Conservation (phyloP, 2,113 vertebrate species). For the Poecilia latipinna region DNA sequence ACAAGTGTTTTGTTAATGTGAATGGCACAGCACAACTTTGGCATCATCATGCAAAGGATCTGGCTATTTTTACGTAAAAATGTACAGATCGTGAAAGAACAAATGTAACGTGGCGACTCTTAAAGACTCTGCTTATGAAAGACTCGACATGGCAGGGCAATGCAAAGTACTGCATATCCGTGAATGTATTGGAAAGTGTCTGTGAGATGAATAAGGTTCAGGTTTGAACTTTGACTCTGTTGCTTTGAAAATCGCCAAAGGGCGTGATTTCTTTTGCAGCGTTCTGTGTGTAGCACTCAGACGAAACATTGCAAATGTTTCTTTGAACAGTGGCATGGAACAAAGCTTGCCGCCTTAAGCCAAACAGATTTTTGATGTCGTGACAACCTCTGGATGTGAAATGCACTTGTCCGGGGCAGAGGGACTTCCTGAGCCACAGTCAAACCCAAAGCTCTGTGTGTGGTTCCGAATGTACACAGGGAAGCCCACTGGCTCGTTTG, state of each 20-base stretch:
- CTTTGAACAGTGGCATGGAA: background rate
- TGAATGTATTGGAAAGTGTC: background rate
- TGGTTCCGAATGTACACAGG: conserved; percentile 19
- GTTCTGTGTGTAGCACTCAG: background rate
- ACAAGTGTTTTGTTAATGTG: background rate
- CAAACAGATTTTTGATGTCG: conserved; percentile 11
- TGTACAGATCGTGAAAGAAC: conserved; percentile 4
- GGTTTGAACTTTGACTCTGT: background rate
- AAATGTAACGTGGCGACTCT: conserved; percentile 13
- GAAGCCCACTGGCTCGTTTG: conserved; percentile 19
- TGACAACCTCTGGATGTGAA: conserved; percentile 9
- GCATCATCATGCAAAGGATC: background rate
- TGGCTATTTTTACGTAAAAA: conserved; percentile 6
- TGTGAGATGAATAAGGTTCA: background rate
- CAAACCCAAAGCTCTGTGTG: conserved; percentile 39
- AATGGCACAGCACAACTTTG: background rate
- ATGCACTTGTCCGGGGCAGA: conserved; percentile 19
- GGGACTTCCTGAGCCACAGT: conserved; percentile 22
- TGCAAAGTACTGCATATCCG: background rate
- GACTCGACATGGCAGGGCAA: background rate
- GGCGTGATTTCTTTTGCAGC: background rate
- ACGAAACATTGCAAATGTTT: background rate
- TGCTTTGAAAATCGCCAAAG: no score
- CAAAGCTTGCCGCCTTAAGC: no score
- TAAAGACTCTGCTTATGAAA: conserved; percentile 13